Evolutionary conservation across 2,113 vertebrate species (phyloP), one percentile per base, ranked within the genome.

Genomic region (Daubentonia madagascariensis): DNA sequence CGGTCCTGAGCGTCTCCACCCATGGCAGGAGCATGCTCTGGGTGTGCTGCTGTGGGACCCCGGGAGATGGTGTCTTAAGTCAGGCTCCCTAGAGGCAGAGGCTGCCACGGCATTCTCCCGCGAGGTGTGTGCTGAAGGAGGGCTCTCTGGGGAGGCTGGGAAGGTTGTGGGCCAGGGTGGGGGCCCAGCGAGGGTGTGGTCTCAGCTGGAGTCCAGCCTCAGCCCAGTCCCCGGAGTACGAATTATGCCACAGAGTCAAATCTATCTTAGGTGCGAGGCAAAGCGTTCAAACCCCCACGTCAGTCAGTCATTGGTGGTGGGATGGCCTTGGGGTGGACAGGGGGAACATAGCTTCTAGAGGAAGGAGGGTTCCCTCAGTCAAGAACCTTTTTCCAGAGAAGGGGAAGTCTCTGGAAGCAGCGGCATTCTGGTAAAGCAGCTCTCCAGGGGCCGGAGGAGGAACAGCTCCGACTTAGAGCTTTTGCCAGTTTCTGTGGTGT

Each of bases 1-100:
- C 9, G 28, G 65, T 5, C 23, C 12, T 13, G 0, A 22, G 16
- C 1, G 9, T 13, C 61, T 52, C 76, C 13, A 18, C 14, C 14
- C 10, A 72, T 10, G 67, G 57, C 6, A 14, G 28, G 25, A 9
- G 43, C 4, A 28, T 35, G 28, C 61, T 35, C 17, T 6, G 30
- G n/a, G 14, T 0, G 0, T 1, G 5, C 32, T 25, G 35, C 2
- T 3, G 20, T 7, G 84, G 76, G 30, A 8, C 8, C 2, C 0
- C 0, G 0, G 40, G n/a, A 50, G 17, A 13, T 4, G 43, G 45
- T 14, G 13, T 52, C 18, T 48, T 8, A 18, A 6, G 17, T 48
- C 40, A 3, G 67, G 28, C 13, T 61, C 52, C 40, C 35, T 0
- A 13, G 75, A 12, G 28, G 28, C 61, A 50, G 59, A 84, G 23